Base-by-base conservation (phyloP, 2,113 vertebrate species). In the Gadus macrocephalus region DNA sequence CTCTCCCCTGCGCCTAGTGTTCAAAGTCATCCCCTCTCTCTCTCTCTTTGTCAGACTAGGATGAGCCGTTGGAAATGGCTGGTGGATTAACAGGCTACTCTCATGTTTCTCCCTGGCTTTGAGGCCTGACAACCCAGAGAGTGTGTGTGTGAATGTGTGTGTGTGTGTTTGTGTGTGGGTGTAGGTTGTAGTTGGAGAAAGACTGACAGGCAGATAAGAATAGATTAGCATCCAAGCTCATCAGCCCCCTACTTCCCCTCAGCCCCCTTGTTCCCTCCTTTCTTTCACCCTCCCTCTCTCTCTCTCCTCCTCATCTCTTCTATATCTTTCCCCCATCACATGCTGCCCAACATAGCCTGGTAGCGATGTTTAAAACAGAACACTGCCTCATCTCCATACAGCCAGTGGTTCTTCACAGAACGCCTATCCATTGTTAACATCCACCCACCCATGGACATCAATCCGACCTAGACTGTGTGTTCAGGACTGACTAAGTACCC, bases 191-290 rank as follows among this genome's bases (percentile, higher is more conserved):
- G 73, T 73, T 77, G 69, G 81, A 81, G 80, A 89, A 85, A 80
- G 88, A 89, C 82, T 72, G 81, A 89, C 72, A 85, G 86, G 89
- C 83, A 86, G 81, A 86, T 16, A 55, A 67, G 66, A 53, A 59
- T 28, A 81, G 62, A 67, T 64, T 70, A 49, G 49, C 69, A 71
- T 15, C 73, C 73, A 77, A 81, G 76, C 38, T 75, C 86, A 79
- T 79, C 74, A 31, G 69, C 66, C 53, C 25, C 25, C 25, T 25
- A 25, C 25, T 25, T 25, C 25, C 25, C 25, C 25, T 25, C 25
- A 25, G 66, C 69, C 64, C 17, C 55, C 55, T 2, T n/a, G 16
- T 58, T 17, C 5, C 7, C 16, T 16, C n/a, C 55, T 58, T 58
- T 58, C 55, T n/a, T 20, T 70, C 72, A 63, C 66, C 73, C 71